phyloP scores from a whole-genome alignment of 2,797 vertebrate species.

The Gila robusta region DNA sequence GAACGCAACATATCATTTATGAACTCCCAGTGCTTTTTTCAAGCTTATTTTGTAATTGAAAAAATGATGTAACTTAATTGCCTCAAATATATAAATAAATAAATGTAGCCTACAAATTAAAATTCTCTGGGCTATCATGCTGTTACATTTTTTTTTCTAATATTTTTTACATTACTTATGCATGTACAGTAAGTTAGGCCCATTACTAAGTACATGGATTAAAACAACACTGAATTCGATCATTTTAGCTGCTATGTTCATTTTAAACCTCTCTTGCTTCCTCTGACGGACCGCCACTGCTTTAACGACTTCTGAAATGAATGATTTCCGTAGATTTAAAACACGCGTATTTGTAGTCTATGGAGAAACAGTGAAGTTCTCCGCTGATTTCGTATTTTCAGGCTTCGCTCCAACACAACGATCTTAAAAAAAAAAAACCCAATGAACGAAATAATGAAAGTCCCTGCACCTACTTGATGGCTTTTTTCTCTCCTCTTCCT shows the following conservation, averaged over 20 bases:
- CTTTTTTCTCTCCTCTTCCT: conserved; percentile 87
- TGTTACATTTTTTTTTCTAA: neutral
- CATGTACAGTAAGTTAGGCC: too few relatives aligned
- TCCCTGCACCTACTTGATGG: conserved; percentile 83
- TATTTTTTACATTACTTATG: neutral
- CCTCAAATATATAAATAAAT: neutral
- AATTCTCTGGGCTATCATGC: neutral
- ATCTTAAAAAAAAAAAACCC: neutral
- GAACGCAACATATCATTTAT: accelerated
- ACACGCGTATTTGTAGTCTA: neutral
- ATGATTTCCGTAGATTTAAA: neutral
- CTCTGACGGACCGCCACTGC: neutral
- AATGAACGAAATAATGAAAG: conserved; percentile 5
- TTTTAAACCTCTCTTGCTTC: neutral
- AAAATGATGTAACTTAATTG: neutral
- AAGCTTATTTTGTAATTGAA: neutral
- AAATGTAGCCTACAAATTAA: neutral
- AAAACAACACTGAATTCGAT: neutral
- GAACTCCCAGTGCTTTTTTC: neutral
- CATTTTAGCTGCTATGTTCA: neutral
- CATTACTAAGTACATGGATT: neutral
- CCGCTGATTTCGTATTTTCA: neutral
- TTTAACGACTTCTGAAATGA: neutral
- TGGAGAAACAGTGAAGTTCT: neutral
- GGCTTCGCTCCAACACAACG: neutral